These are phyloP conservation scores for Diadromus collaris DNA, from an alignment of 2,888 invertebrate species.

Conservation along the genomic window DNA sequence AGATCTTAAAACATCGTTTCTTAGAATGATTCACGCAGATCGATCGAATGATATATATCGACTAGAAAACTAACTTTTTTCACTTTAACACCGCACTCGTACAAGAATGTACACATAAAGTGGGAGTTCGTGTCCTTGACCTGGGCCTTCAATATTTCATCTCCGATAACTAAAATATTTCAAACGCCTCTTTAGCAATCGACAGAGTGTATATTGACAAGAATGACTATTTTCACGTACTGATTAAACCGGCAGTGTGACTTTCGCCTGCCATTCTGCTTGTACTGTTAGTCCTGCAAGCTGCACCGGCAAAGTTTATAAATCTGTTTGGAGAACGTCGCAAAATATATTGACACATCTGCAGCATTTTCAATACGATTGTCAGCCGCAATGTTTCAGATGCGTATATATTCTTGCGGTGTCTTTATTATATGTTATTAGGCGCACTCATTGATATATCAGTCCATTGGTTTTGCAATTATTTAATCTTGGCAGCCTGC, in stretches of 20 bases:
- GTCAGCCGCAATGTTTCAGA: neutral
- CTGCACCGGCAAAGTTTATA: constrained; percentile 47
- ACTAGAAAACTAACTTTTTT: constrained; percentile 79
- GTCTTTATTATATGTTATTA: neutral
- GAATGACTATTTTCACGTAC: constrained; percentile 64
- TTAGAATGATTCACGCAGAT: constrained; percentile 23
- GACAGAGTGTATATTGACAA: neutral
- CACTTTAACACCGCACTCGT: constrained; percentile 84
- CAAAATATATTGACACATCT: constrained; percentile 57
- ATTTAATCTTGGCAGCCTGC: neutral
- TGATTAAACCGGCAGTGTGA: constrained; percentile 75
- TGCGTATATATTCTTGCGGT: neutral
- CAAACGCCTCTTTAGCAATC: neutral
- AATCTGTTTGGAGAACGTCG: constrained; percentile 53
- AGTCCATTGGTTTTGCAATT: neutral
- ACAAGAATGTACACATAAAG: constrained; percentile 84
- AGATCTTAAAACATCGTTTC: constrained; percentile 80
- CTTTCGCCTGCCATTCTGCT: constrained; percentile 37
- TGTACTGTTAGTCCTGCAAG: constrained; percentile 51
- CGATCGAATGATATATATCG: neutral
- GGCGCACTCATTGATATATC: neutral
- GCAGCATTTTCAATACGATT: constrained; percentile 51
- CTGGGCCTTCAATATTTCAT: constrained; percentile 88
- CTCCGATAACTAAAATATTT: constrained; percentile 85
- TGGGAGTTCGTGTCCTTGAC: constrained; percentile 86